A percentile compares a stretch with the other conserved stretches of the same genome.
These are phyloP conservation scores for Lypha dubia DNA, from an alignment of 2,888 invertebrate genomes.

Conservation along the genomic window DNA sequence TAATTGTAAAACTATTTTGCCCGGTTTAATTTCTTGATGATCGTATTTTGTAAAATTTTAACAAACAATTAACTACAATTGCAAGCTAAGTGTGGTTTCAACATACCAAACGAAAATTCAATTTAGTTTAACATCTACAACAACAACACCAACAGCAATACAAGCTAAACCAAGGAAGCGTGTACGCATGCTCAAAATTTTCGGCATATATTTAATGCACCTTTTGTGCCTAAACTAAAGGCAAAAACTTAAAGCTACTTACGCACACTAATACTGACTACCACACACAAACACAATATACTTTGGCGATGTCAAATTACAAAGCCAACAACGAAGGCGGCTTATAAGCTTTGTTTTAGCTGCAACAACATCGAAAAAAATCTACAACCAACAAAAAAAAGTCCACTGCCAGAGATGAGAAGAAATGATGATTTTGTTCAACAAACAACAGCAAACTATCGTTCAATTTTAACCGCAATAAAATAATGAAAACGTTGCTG, in stretches of 20 bases:
- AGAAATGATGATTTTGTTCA: slow-evolving; percentile 48
- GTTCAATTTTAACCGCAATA: slow-evolving; percentile 17
- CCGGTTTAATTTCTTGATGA: slow-evolving; percentile 4
- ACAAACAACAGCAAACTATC: slow-evolving; percentile 10
- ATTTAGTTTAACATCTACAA: slow-evolving; percentile 39
- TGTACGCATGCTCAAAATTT: slow-evolving; percentile 69
- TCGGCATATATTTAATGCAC: slow-evolving; percentile 67
- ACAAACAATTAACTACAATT: slow-evolving; percentile 67
- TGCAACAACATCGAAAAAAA: neutral
- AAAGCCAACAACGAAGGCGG: slow-evolving; percentile 58
- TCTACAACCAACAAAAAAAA: slow-evolving; percentile 11
- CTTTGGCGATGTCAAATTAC: slow-evolving; percentile 66
- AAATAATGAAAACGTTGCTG: slow-evolving; percentile 35
- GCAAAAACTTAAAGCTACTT: slow-evolving; percentile 12
- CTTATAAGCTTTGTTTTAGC: slow-evolving; percentile 66
- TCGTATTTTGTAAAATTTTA: slow-evolving; percentile 39
- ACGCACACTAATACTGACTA: neutral
- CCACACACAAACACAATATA: slow-evolving; percentile 13
- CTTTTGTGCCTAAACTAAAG: slow-evolving; percentile 23
- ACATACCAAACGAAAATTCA: slow-evolving; percentile 67
- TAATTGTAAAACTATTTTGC: slow-evolving; percentile 48
- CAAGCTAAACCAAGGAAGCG: slow-evolving; percentile 36
- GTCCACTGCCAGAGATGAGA: slow-evolving; percentile 12
- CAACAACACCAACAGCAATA: slow-evolving; percentile 19
- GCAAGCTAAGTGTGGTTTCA: slow-evolving; percentile 66